Percentiles rank a stretch among this genome's conserved stretches.
phyloP scores from a whole-genome alignment of 37 sponge, comb jelly and placozoan genomes.

The Corticium candelabrum region DNA sequence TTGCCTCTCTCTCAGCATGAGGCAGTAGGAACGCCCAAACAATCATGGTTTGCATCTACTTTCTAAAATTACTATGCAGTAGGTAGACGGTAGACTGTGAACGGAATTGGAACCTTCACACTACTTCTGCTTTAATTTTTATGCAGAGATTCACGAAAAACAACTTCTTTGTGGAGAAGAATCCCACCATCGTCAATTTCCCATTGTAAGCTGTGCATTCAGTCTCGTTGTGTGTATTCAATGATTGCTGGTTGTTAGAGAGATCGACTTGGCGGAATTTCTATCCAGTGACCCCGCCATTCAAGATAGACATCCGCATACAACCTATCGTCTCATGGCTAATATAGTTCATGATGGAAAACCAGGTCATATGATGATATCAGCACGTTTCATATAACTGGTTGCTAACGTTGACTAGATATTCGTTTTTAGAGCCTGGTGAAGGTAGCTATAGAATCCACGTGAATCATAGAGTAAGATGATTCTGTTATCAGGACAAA shows the following conservation, averaged over 20 bases:
- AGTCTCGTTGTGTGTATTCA: neutral
- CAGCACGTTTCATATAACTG: neutral
- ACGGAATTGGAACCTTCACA: too few species aligned
- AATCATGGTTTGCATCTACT: too few species aligned
- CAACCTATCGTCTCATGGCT: constrained; percentile 82
- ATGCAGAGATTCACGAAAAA: constrained; percentile 90
- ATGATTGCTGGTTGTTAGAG: constrained; percentile 20
- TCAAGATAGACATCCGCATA: constrained; percentile 62
- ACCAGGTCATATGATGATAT: constrained; percentile 33
- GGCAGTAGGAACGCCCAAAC: neutral
- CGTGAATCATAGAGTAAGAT: constrained; percentile 56
- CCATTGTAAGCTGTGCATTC: constrained; percentile 61
- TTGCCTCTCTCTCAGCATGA: neutral
- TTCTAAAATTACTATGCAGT: too few species aligned
- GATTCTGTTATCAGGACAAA: neutral
- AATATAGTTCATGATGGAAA: constrained; percentile 96
- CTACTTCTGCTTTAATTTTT: neutral
- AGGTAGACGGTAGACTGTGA: too few species aligned
- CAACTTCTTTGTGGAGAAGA: constrained; percentile 94
- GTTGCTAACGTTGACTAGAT: neutral
- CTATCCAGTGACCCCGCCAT: constrained; percentile 64
- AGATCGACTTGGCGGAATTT: constrained; percentile 93
- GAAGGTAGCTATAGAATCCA: constrained; percentile 85
- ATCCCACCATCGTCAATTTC: constrained; percentile 98
- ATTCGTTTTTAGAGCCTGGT: constrained; percentile 12